phyloP scores from a whole-genome alignment of 2,797 vertebrate genomes.

The Anableps anableps region DNA sequence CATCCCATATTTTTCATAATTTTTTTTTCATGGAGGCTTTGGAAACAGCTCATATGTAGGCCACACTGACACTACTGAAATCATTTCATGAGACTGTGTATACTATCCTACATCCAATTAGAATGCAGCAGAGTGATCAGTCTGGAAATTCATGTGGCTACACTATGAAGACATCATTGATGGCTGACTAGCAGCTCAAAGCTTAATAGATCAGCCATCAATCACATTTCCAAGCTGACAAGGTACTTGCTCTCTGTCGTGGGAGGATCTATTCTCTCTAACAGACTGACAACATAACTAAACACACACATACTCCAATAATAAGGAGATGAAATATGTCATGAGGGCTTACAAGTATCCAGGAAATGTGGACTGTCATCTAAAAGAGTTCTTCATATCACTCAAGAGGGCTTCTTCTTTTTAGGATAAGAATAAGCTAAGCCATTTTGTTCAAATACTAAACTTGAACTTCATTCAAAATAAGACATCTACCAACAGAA shows the following conservation, averaged over 20 bases:
- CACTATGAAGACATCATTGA: conserved; percentile 63
- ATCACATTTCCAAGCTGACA: conserved; percentile 63
- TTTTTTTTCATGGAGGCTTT: conserved; percentile 44
- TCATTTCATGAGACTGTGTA: conserved; percentile 5
- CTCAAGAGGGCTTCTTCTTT: conserved; percentile 26
- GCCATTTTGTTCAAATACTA: conserved; percentile 26
- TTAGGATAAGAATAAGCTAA: not conserved
- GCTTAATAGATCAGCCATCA: conserved; percentile 62
- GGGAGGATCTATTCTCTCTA: conserved; percentile 22
- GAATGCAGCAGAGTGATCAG: conserved; percentile 35
- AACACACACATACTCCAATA: conserved; percentile 9
- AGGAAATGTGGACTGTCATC: conserved; percentile 20
- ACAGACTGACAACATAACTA: conserved; percentile 11
- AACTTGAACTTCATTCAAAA: conserved; percentile 28
- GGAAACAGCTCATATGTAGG: conserved; percentile 35
- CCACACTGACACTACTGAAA: conserved; percentile 30
- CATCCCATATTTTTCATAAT: conserved; percentile 30
- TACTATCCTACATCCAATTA: not conserved
- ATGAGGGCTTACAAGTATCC: conserved; percentile 30
- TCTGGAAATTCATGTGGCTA: conserved; percentile 25
- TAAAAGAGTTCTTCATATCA: conserved; percentile 24
- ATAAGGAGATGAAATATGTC: conserved; percentile 38
- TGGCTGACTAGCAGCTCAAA: conserved; percentile 43
- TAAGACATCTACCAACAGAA: conserved; percentile 6
- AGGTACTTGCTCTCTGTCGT: conserved; percentile 51